Evolutionary conservation across 2,888 invertebrate species (phyloP), one percentile per base, ranked within the genome.

Genomic region (Oxystoma pomonae): DNA sequence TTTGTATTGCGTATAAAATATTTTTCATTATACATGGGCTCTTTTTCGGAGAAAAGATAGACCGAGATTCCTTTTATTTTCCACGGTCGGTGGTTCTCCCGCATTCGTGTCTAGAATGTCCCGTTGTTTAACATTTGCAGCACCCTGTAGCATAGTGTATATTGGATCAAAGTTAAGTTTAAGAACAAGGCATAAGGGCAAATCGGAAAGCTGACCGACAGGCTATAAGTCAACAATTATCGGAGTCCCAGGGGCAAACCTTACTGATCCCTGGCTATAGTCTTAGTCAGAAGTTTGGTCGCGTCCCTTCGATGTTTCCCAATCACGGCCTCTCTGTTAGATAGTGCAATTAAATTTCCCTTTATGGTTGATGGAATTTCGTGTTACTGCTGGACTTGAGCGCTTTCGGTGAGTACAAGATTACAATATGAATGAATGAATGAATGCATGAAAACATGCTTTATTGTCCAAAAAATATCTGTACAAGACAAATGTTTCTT

Each of bases 311-410:
- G 65, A 67, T 65, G 63, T 71, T 72, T 74, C 74, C 75, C 77
- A 77, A 78, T 78, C 77, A 76, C 76, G 69, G 74, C 73, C 69
- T 72, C 75, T n/a, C n/a, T 35, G 35, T 12, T 35, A 12, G 35
- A 35, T 35, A 35, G 75, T 73, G 74, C 78, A 78, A 78, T 78
- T 78, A 78, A 78, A 76, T 76, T 76, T 73, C 76, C 75, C 76
- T 77, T 77, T 77, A 77, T 76, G 72, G 76, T 73, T 77, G 77
- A 77, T 77, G 73, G 77, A 77, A 76, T 77, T 74, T 71, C 72
- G 74, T 73, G 73, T 75, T 75, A 75, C 72, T 71, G 73, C 72
- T 59, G 53, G 65, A 67, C 61, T 67, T 67, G 64, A 16, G 35
- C 35, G 12, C 5, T 35, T 35, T 35, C 35, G 35, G 35, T 35